phyloP scores from a whole-genome alignment of 2,113 vertebrate genomes.

The Calidris pygmaea region DNA sequence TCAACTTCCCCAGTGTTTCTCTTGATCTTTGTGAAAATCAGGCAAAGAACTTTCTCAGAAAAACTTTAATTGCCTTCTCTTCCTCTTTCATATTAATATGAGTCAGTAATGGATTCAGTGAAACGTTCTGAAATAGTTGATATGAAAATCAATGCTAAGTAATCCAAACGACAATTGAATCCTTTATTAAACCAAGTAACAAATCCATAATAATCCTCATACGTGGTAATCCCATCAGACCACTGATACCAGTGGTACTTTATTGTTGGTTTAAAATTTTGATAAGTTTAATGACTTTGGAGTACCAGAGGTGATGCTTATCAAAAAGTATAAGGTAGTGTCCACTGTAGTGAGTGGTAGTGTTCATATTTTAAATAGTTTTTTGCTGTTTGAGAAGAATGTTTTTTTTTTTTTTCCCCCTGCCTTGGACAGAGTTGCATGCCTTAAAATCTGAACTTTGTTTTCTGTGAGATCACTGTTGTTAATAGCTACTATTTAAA shows the following conservation, averaged over 20 bases:
- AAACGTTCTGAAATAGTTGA: neutral
- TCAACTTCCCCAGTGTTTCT: accelerated
- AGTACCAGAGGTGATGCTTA: neutral
- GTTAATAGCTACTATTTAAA: neutral
- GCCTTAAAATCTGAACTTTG: neutral
- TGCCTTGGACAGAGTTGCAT: neutral
- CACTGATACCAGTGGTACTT: neutral
- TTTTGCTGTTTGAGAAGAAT: neutral
- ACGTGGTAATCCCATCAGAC: neutral
- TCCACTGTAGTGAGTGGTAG: neutral
- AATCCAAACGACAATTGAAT: neutral
- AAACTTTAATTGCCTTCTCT: neutral
- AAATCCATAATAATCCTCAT: neutral
- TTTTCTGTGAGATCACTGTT: neutral
- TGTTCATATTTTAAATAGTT: neutral
- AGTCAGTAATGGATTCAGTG: neutral
- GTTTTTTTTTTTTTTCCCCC: neutral
- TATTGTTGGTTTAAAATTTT: neutral
- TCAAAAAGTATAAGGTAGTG: neutral
- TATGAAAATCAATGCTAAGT: neutral
- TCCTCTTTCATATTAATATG: neutral
- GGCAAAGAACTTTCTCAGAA: neutral
- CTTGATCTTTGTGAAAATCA: neutral
- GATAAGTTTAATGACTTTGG: neutral
- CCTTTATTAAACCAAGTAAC: neutral